These are phyloP conservation scores for Hemiprocne comata DNA, from an alignment of 2,113 vertebrate genomes.

Conservation along the genomic window DNA sequence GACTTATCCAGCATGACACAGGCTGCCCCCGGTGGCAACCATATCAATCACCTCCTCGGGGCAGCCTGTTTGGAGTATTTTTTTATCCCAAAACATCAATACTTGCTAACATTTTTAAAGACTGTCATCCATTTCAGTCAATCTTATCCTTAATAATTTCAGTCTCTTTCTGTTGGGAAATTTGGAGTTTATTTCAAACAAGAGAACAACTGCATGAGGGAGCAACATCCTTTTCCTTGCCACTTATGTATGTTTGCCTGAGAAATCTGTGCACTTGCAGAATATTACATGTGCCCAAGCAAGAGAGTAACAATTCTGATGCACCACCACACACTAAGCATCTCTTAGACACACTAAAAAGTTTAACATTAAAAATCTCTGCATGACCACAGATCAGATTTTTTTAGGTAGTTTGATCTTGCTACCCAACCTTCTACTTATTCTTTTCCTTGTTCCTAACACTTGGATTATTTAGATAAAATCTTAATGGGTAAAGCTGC, in stretches of 20 bases:
- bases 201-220: not conserved
- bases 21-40: not conserved
- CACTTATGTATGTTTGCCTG: not conserved
- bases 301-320: not conserved
- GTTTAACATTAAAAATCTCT: not conserved
- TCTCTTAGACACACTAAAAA: not conserved
- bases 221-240: not conserved
- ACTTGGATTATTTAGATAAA: constrained; percentile 20
- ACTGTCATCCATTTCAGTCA: constrained; percentile 23
- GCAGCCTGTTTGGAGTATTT: not conserved
- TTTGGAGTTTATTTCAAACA: not conserved
- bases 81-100: constrained; percentile 6
- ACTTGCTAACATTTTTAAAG: constrained; percentile 25
- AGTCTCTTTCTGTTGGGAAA: not conserved
- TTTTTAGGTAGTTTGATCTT: not conserved
- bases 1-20: not conserved
- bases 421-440: not conserved
- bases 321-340: not conserved
- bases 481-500: not conserved
- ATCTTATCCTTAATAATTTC: constrained; percentile 19
- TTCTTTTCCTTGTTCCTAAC: not conserved
- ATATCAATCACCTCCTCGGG: not conserved
- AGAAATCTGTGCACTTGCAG: not conserved
- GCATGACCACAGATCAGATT: not conserved
- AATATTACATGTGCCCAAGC: not conserved